Conservation (phyloP, 2,888 invertebrate species). For the Drosophila macrospina region DNA sequence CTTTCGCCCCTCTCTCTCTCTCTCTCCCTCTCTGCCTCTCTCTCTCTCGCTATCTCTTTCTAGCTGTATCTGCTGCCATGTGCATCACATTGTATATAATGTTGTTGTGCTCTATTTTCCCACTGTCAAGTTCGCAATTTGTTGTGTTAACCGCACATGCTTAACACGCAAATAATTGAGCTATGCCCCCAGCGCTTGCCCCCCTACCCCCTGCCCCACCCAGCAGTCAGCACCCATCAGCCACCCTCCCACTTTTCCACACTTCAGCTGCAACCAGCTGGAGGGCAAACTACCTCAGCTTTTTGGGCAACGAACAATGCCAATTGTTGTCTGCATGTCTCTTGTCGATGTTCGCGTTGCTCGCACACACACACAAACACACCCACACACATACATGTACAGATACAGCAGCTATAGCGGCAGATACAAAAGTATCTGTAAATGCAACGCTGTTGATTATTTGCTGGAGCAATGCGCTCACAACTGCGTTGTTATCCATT, state of each 20-base stretch:
- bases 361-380: slow-evolving; percentile 9
- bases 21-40: not conserved
- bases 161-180: slow-evolving; percentile 72
- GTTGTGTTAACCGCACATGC: slow-evolving; percentile 64
- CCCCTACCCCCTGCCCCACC: rapidly evolving
- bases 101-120: slow-evolving; percentile 20
- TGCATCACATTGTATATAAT: slow-evolving; percentile 14
- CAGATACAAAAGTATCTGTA: slow-evolving; percentile 32
- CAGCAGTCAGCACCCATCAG: no score
- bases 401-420: not conserved
- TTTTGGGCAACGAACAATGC: slow-evolving; percentile 58
- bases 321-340: slow-evolving; percentile 58
- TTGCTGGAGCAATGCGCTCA: slow-evolving; percentile 19
- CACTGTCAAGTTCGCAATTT: slow-evolving; percentile 53
- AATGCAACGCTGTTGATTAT: slow-evolving; percentile 37
- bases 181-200: not conserved
- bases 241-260: not conserved
- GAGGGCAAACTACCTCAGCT: not conserved
- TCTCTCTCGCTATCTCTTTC: slow-evolving; percentile 10
- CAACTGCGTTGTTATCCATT: slow-evolving; percentile 50
- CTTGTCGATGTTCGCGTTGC: slow-evolving; percentile 10
- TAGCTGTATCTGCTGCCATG: slow-evolving; percentile 8
- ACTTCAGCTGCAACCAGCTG: not conserved
- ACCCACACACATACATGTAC: not conserved
- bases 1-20: not conserved